Evolutionary conservation across 2,113 vertebrate genomes (phyloP).

Genomic region (Myodes glareolus): DNA sequence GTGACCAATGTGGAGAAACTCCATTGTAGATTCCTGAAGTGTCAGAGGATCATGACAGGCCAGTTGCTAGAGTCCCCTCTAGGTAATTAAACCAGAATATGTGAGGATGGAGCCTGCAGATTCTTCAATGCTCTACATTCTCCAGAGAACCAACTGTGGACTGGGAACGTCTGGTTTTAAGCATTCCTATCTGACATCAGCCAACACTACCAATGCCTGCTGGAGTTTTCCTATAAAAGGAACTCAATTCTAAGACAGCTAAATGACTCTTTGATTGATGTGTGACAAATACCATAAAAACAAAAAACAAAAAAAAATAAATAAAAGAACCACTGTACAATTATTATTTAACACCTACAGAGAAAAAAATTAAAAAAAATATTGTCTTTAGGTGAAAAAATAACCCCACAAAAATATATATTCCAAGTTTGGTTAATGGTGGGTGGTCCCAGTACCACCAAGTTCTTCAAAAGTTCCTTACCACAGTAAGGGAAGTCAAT

Average conservation of each 20-base stretch:
- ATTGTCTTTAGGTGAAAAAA: background rate
- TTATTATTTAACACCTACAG: background rate
- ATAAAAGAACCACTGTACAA: too few relatives aligned
- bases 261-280: background rate
- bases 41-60: background rate
- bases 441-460: background rate
- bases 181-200: background rate
- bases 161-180: background rate
- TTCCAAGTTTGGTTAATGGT: conserved; percentile 1
- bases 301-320: background rate
- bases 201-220: background rate
- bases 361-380: background rate
- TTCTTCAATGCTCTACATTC: background rate
- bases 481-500: background rate
- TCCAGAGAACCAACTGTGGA: background rate
- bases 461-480: background rate
- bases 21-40: background rate
- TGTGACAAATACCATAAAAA: background rate
- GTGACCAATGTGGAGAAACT: background rate
- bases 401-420: background rate
- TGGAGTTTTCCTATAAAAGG: background rate
- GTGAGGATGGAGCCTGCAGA: background rate
- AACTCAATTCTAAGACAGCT: background rate
- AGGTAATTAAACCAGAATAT: background rate
- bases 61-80: background rate